Base-by-base conservation (phyloP, 2,888 invertebrate genomes). In the Cheilosia pagana region DNA sequence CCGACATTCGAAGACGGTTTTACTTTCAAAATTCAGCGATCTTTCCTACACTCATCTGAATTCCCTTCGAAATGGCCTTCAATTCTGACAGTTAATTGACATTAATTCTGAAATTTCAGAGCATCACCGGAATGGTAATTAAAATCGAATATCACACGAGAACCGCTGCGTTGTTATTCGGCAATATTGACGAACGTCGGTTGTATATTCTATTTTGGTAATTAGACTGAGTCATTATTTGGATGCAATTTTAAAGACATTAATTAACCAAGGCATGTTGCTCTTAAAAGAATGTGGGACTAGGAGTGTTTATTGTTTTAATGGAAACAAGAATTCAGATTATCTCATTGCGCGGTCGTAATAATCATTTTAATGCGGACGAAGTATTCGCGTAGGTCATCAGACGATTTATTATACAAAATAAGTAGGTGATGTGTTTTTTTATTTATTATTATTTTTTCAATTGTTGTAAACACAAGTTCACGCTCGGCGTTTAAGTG, bases 301-400 rank as follows among this genome's bases (percentile, higher is more conserved):
- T 67, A 72, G 77, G 8, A 45, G 31, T 62, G 65, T 77, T 81
- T 82, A 77, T 77, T 82, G 65, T 67, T 77, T 71, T 59, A 60
- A 77, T 68, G 60, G 25, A 53, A 55, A 53, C 52, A 31, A 53
- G 72, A 52, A 67, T 35, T 53, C 53, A 25, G 75, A 75, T 67
- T 75, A 75, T 65, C 63, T 75, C 57, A 65, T 50, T 50, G 28
- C 75, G 59, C 75, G 59, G 59, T 21, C 59, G 19, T 59, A 39
- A 19, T 71, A 43, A 43, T 65, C 10, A 28, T 35, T 12, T 68
- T 57, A 57, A 68, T 28, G 53, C 28, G 52, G 31, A 28, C 14
- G 23, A 41, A 50, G 10, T 8, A 52, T 6, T 68, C 28, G 19
- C 43, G 57, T 50, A 16, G 59, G 70, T 70, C 70, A 70, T 70